These are phyloP conservation scores for Labeo rohita DNA, from an alignment of 2,113 vertebrate genomes.

Conservation along the genomic window DNA sequence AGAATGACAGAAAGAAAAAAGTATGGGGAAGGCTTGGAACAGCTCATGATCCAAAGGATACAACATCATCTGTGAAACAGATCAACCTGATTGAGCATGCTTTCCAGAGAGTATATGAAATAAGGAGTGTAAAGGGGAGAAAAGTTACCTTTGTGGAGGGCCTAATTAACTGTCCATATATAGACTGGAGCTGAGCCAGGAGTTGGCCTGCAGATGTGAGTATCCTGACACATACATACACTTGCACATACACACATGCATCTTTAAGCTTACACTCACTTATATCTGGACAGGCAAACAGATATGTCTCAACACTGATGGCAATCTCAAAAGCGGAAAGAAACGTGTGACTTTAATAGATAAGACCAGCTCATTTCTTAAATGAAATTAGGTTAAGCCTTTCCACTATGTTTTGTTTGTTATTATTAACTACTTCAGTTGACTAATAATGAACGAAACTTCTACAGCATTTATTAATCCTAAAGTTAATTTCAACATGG, in stretches of 20 bases:
- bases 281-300: neutral
- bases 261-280: neutral
- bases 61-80: too few relatives aligned
- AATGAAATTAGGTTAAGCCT: neutral
- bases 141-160: constrained; percentile 86
- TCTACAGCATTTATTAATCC: neutral
- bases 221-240: neutral
- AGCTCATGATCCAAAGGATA: too few relatives aligned
- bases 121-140: constrained; percentile 95
- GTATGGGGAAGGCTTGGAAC: too few relatives aligned
- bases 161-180: constrained; percentile 92
- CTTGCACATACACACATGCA: neutral
- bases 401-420: neutral
- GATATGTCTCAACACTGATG: neutral
- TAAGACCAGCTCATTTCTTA: neutral
- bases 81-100: too few relatives aligned
- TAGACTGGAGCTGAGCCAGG: constrained; percentile 93
- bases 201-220: constrained; percentile 92
- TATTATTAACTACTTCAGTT: neutral
- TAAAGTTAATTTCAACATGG: neutral
- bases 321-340: neutral
- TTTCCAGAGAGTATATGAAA: constrained; percentile 83
- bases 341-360: neutral
- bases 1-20: too few relatives aligned
- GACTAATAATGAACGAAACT: neutral